phyloP scores from a whole-genome alignment of 64 coral and sea anemone species.

The Acropora yongei region DNA sequence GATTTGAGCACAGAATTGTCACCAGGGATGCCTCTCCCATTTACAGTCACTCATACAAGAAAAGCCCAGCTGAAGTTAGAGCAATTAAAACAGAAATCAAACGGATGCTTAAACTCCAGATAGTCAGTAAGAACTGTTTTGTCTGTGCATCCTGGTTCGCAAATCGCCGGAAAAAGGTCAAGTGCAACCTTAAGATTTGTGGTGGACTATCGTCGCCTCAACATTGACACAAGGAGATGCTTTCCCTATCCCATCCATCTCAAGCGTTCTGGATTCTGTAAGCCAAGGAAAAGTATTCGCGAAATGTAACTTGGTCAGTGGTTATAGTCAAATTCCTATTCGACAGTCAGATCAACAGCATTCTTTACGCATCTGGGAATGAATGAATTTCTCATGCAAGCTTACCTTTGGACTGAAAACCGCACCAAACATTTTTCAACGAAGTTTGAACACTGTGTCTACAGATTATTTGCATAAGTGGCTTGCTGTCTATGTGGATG shows the following conservation, averaged over 20 bases:
- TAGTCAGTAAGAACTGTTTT: conserved; percentile 49
- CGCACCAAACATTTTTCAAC: background rate
- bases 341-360: background rate
- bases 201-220: too few relatives aligned
- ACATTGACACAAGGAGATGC: conserved; percentile 11
- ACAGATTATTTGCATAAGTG: background rate
- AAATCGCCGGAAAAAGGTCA: conserved; percentile 53
- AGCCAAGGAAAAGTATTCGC: background rate
- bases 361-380: too few relatives aligned
- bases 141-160: conserved; percentile 32
- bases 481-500: background rate
- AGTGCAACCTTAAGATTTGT: conserved; percentile 45
- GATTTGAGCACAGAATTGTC: too few relatives aligned
- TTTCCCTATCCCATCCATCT: conserved; percentile 13
- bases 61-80: too few relatives aligned
- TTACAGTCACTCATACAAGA: too few relatives aligned
- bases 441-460: conserved; percentile 2
- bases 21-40: too few relatives aligned
- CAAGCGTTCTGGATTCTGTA: conserved; percentile 5
- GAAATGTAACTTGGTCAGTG: too few relatives aligned
- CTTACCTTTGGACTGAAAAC: background rate
- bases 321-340: too few relatives aligned
- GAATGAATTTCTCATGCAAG: too few relatives aligned
- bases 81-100: too few relatives aligned
- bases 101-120: too few relatives aligned